Percentiles rank a stretch among this genome's conserved stretches.
phyloP scores from a whole-genome alignment of 2,888 invertebrate genomes.

The Amphipyra tragopoginis region DNA sequence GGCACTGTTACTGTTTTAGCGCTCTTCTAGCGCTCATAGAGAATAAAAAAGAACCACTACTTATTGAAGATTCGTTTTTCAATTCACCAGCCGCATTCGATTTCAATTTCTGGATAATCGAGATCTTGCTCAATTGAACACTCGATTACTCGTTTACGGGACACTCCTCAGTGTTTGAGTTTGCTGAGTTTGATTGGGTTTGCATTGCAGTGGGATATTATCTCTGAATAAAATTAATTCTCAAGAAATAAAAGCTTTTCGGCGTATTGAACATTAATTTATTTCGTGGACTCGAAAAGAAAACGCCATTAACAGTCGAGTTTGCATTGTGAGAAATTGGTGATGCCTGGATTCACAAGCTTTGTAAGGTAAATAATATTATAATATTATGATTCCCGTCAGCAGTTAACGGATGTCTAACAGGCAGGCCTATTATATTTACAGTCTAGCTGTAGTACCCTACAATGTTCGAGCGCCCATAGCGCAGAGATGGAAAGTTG shows the following conservation, averaged over 20 bases:
- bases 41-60: constrained; percentile 65
- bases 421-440: constrained; percentile 25
- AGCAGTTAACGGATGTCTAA: constrained; percentile 30
- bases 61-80: constrained; percentile 77
- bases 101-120: constrained; percentile 87
- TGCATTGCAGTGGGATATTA: constrained; percentile 81
- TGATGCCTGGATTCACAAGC: constrained; percentile 8
- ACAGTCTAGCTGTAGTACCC: constrained; percentile 52
- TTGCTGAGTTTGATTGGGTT: constrained; percentile 87
- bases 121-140: constrained; percentile 89
- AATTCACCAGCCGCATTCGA: constrained; percentile 81
- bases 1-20: constrained; percentile 59
- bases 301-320: not conserved
- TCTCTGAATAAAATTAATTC: constrained; percentile 75
- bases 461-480: constrained; percentile 70
- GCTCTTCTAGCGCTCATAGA: constrained; percentile 48
- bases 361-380: constrained; percentile 16
- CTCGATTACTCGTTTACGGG: constrained; percentile 87
- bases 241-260: constrained; percentile 59
- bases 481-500: constrained; percentile 75
- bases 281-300: constrained; percentile 10
- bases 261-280: constrained; percentile 20
- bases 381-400: constrained; percentile 16
- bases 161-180: constrained; percentile 84
- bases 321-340: constrained; percentile 6